These are phyloP conservation scores for Maconellicoccus hirsutus DNA, from an alignment of 1,140 invertebrate species.

Conservation along the genomic window DNA sequence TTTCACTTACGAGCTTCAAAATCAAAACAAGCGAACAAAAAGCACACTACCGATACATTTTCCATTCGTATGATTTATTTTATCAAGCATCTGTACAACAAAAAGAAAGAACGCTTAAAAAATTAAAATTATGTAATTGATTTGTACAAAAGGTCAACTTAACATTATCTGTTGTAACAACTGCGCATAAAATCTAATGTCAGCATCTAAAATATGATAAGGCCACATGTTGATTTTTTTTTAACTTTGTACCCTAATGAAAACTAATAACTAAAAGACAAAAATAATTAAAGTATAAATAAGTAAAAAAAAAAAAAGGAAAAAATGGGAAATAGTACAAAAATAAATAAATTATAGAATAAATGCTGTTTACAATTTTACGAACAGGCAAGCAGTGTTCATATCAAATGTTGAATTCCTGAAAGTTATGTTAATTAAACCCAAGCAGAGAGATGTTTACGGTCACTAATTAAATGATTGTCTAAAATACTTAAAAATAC, in stretches of 20 bases:
- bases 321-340: slow-evolving; percentile 15
- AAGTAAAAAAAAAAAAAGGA: background rate
- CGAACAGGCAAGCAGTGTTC: slow-evolving; percentile 10
- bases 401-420: background rate
- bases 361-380: slow-evolving; percentile 14
- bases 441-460: background rate
- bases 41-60: no score
- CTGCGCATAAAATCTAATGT: slow-evolving; percentile 15
- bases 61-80: no score
- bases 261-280: background rate
- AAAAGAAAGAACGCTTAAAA: background rate
- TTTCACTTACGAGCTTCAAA: no score
- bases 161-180: slow-evolving; percentile 14
- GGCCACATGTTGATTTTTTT: slow-evolving; percentile 17
- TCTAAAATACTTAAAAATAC: slow-evolving; percentile 14
- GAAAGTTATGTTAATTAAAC: background rate
- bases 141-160: slow-evolving; percentile 22
- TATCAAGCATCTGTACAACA: background rate
- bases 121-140: slow-evolving; percentile 17
- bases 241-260: slow-evolving; percentile 10
- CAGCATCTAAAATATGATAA: slow-evolving; percentile 18
- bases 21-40: no score
- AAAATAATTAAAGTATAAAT: slow-evolving; percentile 2
- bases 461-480: slow-evolving; percentile 14
- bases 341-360: slow-evolving; percentile 15